Base-by-base conservation (phyloP, 2,797 vertebrate species). In the Euthynnus affinis region DNA sequence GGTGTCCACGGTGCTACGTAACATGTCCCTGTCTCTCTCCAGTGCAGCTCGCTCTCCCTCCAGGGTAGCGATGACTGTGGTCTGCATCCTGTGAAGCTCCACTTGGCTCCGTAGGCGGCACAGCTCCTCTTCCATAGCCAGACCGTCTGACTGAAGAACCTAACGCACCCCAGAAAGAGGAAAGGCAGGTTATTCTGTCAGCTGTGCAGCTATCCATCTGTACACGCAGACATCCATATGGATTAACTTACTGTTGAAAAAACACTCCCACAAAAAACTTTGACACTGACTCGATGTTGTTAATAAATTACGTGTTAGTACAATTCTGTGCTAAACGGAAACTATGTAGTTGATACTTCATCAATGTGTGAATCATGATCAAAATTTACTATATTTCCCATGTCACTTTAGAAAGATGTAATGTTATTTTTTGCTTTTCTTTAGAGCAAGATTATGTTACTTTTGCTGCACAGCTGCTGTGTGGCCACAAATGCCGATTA, bases 11-110 rank as follows among this genome's bases (percentile, higher is more conserved):
- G 89, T 88, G 87, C 89, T 76, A 42, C 93, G 95, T 0, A 96
- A 93, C 6, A 66, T 78, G 79, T 96, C 95, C 83, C 91, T 89
- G 73, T 96, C 94, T 84, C 95, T 92, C 92, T 96, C 96, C 81
- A 96, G 88, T 2, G 92, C 81, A 0, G 91, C 87, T 29, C 94
- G 89, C 84, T 96, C 96, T 10, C 91, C 93, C 81, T 96, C 95
- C 87, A 96, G 91, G 70, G 94, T 93, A 72, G 94, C 92, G 34
- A 96, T 94, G 87, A 95, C 91, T 3, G 91, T 91, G 40, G 92
- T 93, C 82, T 96, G 95, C 91, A 96, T 94, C 84, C 93, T 88
- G 80, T 95, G 94, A 37, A 96, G 92, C 87, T 95, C 95, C 0
- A 71, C 79, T 76, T 95, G 94, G 87, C 94, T 94, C 29, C 94